Evolutionary conservation across 1,140 invertebrate species (phyloP).

Genomic region (Episyrphus balteatus): DNA sequence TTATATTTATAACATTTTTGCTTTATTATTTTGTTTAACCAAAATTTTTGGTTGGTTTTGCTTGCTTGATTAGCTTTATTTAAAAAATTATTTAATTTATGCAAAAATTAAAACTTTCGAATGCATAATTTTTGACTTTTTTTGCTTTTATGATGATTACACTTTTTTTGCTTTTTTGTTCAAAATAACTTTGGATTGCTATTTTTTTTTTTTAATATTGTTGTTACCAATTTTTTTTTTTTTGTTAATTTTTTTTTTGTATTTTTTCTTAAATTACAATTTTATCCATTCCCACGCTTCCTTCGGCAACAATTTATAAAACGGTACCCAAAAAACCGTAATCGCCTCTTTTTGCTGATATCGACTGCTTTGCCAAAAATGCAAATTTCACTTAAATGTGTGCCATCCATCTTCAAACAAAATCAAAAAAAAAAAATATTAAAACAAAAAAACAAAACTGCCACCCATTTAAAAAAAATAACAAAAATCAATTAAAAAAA

Average conservation of each 20-base stretch:
- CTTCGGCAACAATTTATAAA: conserved; percentile 5
- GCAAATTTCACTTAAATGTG: neutral
- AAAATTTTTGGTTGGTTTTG: neutral
- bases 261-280: conserved; percentile 37
- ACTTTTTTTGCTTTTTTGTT: conserved; percentile 22
- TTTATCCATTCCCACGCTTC: conserved; percentile 25
- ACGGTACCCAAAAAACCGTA: neutral
- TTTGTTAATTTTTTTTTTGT: conserved; percentile 17
- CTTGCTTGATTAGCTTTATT: neutral
- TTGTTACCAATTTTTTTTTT: neutral
- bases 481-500: conserved; percentile 3
- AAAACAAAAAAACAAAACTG: conserved; percentile 8
- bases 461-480: conserved; percentile 8
- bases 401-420: conserved; percentile 8
- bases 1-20: too few relatives aligned
- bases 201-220: conserved; percentile 3
- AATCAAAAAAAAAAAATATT: conserved; percentile 7
- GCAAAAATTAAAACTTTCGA: too few relatives aligned
- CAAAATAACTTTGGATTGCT: conserved; percentile 7
- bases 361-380: neutral
- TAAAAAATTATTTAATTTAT: too few relatives aligned
- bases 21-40: neutral
- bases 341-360: neutral
- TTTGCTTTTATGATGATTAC: conserved; percentile 28
- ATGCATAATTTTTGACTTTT: too few relatives aligned